Percentiles rank a stretch among this genome's conserved stretches.
Evolutionary conservation across 2,113 vertebrate genomes (phyloP).

Genomic region (Dinomys branickii): DNA sequence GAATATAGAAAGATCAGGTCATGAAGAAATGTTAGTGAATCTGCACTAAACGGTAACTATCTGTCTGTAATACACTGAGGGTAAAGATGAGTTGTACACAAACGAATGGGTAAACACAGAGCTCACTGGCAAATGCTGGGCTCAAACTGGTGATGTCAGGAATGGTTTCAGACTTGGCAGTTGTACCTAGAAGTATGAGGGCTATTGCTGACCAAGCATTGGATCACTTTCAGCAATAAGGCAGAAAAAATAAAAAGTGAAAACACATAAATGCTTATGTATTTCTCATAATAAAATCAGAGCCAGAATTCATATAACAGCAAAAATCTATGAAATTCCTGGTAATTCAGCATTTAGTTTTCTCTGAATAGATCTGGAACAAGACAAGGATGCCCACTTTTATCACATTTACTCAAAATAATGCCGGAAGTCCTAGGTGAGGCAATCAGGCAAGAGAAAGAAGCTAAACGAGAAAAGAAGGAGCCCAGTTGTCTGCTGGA

Average conservation of each 20-base stretch:
- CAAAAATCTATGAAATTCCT: background rate
- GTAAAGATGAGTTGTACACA: background rate
- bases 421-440: background rate
- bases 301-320: background rate
- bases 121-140: background rate
- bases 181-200: background rate
- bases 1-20: background rate
- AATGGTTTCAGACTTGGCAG: accelerated
- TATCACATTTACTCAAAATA: background rate
- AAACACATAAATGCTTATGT: background rate
- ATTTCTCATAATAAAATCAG: background rate
- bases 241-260: background rate
- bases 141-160: background rate
- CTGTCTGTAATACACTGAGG: background rate
- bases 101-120: background rate
- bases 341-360: background rate
- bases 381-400: background rate
- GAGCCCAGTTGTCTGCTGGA: too few species aligned
- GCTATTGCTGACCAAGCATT: background rate
- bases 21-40: background rate
- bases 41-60: background rate
- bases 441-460: background rate
- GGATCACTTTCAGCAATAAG: background rate
- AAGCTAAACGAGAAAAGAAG: background rate
- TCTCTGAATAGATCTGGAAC: background rate